phyloP scores from a whole-genome alignment of 2,113 vertebrate species.

The Leiothrix lutea region DNA sequence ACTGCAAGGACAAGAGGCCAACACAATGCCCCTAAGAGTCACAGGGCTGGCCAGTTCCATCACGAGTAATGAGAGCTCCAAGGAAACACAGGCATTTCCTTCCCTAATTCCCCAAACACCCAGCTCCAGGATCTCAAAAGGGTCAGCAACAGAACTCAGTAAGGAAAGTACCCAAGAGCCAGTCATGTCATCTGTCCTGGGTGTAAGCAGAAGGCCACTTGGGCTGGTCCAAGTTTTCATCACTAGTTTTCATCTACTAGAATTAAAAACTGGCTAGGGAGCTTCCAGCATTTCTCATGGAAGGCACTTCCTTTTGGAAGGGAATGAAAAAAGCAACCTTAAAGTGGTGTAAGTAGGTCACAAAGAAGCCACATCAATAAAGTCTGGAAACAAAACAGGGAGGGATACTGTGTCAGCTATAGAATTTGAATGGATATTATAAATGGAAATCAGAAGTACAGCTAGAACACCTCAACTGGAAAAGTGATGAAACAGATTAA shows the following conservation, averaged over 20 bases:
- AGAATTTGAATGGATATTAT: neutral
- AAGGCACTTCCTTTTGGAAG: neutral
- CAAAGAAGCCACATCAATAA: slow-evolving; percentile 15
- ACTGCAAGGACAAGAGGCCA: neutral
- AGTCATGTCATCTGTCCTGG: accelerated
- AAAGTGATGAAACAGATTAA: neutral
- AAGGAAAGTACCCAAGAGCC: neutral
- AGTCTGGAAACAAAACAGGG: neutral
- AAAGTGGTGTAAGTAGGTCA: neutral
- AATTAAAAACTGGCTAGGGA: neutral
- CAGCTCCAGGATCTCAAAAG: neutral
- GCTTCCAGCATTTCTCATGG: neutral
- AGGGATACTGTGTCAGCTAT: neutral
- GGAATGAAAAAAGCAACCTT: slow-evolving; percentile 4
- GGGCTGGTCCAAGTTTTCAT: neutral
- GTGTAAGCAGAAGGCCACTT: neutral
- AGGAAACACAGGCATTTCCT: slow-evolving; percentile 7
- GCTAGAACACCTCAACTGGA: neutral
- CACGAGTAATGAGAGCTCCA: neutral
- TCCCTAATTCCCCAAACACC: neutral
- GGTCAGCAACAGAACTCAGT: neutral
- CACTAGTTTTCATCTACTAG: neutral
- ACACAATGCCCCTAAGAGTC: neutral
- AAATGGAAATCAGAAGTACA: neutral
- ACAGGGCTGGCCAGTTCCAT: neutral